A percentile compares a stretch with the other conserved stretches of the same genome.
Conservation (phyloP, 2,888 invertebrate species). For the Nezara viridula region DNA sequence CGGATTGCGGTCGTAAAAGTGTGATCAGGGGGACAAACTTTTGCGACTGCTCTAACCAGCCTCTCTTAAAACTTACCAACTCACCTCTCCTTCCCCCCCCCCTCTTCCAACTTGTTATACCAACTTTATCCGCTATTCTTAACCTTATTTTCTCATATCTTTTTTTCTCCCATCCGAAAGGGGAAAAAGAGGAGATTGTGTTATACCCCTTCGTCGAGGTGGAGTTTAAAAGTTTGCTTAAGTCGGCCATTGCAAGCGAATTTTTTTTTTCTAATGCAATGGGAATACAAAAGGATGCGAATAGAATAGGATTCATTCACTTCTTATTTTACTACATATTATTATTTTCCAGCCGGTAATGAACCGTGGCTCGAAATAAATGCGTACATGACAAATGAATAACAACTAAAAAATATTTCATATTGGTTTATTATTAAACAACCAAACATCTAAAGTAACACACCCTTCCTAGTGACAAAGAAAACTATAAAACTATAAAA, state of each 20-base stretch:
- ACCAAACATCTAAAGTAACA: too few relatives aligned
- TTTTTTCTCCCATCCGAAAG: neutral
- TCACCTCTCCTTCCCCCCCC: neutral
- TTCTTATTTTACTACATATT: too few relatives aligned
- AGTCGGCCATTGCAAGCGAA: neutral
- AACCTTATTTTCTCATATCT: conserved; percentile 37
- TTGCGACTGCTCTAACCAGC: conserved; percentile 16
- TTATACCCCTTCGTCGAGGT: neutral
- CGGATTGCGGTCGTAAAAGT: conserved; percentile 57
- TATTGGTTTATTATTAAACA: too few relatives aligned
- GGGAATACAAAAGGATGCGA: too few relatives aligned
- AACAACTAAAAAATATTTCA: too few relatives aligned
- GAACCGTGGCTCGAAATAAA: too few relatives aligned
- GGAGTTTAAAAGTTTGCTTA: neutral
- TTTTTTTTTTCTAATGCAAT: neutral
- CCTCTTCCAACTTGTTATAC: conserved; percentile 34
- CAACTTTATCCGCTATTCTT: conserved; percentile 51
- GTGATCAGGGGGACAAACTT: conserved; percentile 47
- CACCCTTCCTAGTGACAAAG: too few relatives aligned
- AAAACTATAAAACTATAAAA: too few relatives aligned
- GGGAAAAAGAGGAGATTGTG: neutral
- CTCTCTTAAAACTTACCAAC: conserved; percentile 46
- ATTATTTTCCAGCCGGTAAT: too few relatives aligned
- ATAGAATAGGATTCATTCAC: too few relatives aligned
- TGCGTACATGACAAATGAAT: too few relatives aligned